Conservation (phyloP, 1,140 invertebrate species). For the Tyrophagus putrescentiae region DNA sequence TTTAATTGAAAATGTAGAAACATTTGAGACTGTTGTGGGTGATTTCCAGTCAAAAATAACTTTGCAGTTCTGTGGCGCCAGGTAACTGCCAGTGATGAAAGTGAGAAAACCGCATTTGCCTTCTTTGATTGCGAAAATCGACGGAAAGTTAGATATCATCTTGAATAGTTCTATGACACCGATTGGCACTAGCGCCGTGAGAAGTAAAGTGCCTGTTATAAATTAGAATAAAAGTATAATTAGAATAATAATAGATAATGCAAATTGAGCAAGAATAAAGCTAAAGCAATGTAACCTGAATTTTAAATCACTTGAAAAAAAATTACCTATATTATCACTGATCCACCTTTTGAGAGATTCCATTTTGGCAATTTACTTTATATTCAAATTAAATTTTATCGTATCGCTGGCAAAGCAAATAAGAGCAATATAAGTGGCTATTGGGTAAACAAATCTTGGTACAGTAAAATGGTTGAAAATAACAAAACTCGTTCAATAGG, state of each 20-base stretch:
- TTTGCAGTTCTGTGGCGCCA: conserved; percentile 67
- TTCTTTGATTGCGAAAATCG: background rate
- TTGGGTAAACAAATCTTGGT: too few relatives aligned
- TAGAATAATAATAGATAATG: background rate
- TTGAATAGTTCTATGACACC: background rate
- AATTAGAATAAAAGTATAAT: background rate
- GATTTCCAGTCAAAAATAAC: conserved; percentile 71
- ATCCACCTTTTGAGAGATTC: too few relatives aligned
- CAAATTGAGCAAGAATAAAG: background rate
- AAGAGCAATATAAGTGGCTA: too few relatives aligned
- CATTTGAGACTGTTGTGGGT: conserved; percentile 67
- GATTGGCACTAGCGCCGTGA: background rate
- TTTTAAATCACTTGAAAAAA: background rate
- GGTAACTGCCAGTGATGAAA: conserved; percentile 77
- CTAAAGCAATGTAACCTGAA: background rate
- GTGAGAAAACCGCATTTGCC: conserved; percentile 65
- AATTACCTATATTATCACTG: too few relatives aligned
- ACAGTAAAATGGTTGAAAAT: too few relatives aligned
- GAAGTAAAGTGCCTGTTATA: background rate
- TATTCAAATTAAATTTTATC: too few relatives aligned
- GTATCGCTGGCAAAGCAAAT: too few relatives aligned
- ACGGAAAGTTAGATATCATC: conserved; percentile 4
- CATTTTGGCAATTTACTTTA: too few relatives aligned
- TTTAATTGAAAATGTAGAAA: conserved; percentile 69
- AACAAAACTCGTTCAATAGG: too few relatives aligned